Evolutionary conservation across 2,113 vertebrate genomes (phyloP).

Genomic region (Otis tarda): DNA sequence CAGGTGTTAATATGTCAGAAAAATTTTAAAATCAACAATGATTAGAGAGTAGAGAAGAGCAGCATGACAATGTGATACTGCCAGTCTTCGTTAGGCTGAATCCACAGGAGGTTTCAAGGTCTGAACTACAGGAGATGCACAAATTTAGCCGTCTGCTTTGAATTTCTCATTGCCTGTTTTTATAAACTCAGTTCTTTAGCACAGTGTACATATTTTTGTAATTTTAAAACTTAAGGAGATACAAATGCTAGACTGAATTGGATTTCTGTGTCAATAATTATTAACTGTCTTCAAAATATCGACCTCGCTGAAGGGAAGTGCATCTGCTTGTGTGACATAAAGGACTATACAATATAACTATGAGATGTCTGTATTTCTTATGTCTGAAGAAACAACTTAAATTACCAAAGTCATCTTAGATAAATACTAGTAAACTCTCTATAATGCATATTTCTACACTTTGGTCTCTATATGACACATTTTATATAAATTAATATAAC

Average conservation of each 20-base stretch:
- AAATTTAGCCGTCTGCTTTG: background rate
- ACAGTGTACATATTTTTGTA: background rate
- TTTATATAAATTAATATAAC: background rate
- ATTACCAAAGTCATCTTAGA: background rate
- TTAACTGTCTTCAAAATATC: background rate
- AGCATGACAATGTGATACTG: background rate
- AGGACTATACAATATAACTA: background rate
- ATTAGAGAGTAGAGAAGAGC: background rate
- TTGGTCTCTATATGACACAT: background rate
- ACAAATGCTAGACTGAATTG: background rate
- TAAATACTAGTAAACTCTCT: background rate
- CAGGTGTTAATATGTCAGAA: background rate
- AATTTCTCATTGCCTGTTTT: background rate
- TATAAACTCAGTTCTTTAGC: background rate
- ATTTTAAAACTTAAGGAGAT: background rate
- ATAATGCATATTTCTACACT: background rate
- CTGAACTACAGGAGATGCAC: background rate
- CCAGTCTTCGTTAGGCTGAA: background rate
- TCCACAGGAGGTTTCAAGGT: background rate
- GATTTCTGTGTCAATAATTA: background rate
- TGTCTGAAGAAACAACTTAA: background rate
- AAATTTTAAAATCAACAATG: background rate
- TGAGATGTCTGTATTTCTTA: background rate
- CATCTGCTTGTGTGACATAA: background rate
- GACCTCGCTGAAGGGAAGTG: background rate